phyloP scores from a whole-genome alignment of 2,113 vertebrate species.

The Lichenostomus cassidix region DNA sequence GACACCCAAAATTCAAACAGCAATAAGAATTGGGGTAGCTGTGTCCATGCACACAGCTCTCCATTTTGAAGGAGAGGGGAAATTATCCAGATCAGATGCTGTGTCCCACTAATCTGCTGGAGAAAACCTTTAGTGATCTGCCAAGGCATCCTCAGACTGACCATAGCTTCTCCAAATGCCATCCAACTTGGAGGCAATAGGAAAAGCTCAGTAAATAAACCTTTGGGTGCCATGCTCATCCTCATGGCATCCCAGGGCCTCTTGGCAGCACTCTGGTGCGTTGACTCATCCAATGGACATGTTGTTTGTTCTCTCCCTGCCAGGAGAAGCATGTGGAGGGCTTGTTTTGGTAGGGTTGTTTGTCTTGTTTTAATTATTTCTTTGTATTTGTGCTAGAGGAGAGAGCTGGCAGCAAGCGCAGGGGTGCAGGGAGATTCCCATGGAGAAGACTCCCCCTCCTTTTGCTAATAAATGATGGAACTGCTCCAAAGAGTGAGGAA shows the following conservation, averaged over 20 bases:
- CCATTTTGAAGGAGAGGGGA: background rate
- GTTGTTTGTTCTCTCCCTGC: background rate
- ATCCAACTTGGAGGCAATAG: background rate
- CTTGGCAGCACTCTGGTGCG: background rate
- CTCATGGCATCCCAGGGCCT: background rate
- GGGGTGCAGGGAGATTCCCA: background rate
- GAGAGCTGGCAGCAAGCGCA: background rate
- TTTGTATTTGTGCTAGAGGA: background rate
- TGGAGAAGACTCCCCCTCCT: background rate
- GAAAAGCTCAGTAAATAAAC: background rate
- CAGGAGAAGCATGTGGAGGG: background rate
- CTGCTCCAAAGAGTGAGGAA: background rate
- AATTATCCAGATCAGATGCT: background rate
- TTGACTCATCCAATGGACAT: background rate
- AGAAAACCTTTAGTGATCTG: background rate
- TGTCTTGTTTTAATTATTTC: background rate
- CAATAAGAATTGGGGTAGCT: background rate
- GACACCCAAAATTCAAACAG: background rate
- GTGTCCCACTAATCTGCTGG: background rate
- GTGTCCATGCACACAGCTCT: background rate
- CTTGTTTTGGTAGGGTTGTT: slow-evolving; percentile 30
- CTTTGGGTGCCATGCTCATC: background rate
- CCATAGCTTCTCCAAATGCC: slow-evolving; percentile 2
- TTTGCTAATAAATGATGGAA: background rate
- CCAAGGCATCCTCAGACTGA: background rate